A percentile compares a stretch with the other conserved stretches of the same genome.
These are phyloP conservation scores for Hydropsyche tenuis DNA, from an alignment of 1,140 invertebrate species.

Conservation along the genomic window DNA sequence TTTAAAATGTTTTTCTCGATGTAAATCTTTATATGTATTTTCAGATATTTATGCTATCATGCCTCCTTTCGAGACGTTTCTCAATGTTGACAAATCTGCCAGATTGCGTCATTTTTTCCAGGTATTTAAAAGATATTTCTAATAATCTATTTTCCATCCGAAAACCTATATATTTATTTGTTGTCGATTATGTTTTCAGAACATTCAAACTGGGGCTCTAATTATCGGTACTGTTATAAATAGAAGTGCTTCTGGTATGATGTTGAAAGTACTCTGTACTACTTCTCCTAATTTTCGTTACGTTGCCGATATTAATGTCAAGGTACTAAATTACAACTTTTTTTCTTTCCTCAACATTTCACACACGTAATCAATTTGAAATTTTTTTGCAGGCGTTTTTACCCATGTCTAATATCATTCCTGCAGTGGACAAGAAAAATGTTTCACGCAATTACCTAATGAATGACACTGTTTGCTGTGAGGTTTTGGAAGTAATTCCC, in stretches of 20 bases:
- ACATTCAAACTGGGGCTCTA: constrained; percentile 81
- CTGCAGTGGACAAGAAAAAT: constrained; percentile 81
- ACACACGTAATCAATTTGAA: constrained; percentile 1
- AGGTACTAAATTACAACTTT: constrained; percentile 65
- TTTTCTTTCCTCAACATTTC: neutral
- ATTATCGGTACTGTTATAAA: constrained; percentile 81
- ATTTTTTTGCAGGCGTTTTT: constrained; percentile 68
- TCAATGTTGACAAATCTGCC: constrained; percentile 73
- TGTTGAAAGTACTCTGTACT: constrained; percentile 83
- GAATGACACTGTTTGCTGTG: constrained; percentile 86
- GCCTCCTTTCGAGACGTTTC: constrained; percentile 85
- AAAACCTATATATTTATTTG: neutral
- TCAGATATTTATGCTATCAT: constrained; percentile 81
- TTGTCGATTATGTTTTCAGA: constrained; percentile 61
- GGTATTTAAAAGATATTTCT: constrained; percentile 61
- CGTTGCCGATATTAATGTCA: constrained; percentile 84
- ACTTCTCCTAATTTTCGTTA: constrained; percentile 77
- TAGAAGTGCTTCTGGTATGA: constrained; percentile 73
- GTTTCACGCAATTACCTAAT: constrained; percentile 77
- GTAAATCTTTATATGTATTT: constrained; percentile 54
- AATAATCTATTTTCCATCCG: neutral
- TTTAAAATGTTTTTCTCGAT: constrained; percentile 12
- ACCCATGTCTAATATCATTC: constrained; percentile 73
- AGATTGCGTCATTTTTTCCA: constrained; percentile 80
- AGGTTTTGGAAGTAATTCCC: constrained; percentile 84